A percentile compares a stretch with the other conserved stretches of the same genome.
These are phyloP conservation scores for Chelonus formosanus DNA, from an alignment of 2,888 invertebrate species.

Conservation along the genomic window DNA sequence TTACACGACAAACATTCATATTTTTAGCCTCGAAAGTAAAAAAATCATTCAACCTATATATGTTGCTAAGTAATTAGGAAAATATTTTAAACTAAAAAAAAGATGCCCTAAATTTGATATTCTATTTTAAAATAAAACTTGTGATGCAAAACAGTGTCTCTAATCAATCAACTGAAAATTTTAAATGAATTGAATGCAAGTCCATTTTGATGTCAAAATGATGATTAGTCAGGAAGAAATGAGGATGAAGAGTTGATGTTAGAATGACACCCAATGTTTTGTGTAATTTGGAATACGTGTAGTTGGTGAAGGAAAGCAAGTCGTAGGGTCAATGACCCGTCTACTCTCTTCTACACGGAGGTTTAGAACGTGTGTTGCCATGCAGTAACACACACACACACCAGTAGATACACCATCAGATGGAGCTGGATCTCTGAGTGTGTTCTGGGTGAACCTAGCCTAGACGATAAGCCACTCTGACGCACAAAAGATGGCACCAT, in stretches of 20 bases:
- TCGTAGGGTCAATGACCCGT: slow-evolving; percentile 61
- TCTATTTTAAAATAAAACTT: too few species aligned
- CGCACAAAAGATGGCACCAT: slow-evolving; percentile 23
- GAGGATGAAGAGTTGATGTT: background rate
- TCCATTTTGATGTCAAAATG: too few species aligned
- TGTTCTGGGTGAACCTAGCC: slow-evolving; percentile 47
- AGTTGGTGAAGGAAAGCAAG: slow-evolving; percentile 50
- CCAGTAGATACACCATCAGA: slow-evolving; percentile 55
- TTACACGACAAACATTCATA: slow-evolving; percentile 9
- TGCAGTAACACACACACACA: slow-evolving; percentile 31
- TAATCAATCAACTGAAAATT: too few species aligned
- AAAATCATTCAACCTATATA: background rate
- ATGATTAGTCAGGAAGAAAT: too few species aligned
- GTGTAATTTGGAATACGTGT: slow-evolving; percentile 57
- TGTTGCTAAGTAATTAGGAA: background rate
- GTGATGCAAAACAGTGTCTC: too few species aligned
- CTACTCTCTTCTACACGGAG: slow-evolving; percentile 48
- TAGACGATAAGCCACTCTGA: slow-evolving; percentile 35
- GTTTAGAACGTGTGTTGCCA: slow-evolving; percentile 23
- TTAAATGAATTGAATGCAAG: too few species aligned
- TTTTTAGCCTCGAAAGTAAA: slow-evolving; percentile 16
- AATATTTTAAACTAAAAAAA: background rate
- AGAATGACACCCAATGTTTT: slow-evolving; percentile 51
- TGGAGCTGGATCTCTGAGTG: slow-evolving; percentile 49
- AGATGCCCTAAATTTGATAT: background rate